Evolutionary conservation across 2,888 invertebrate species (phyloP), one percentile per base, ranked within the genome.

Genomic region (Leucoptera coffeella): DNA sequence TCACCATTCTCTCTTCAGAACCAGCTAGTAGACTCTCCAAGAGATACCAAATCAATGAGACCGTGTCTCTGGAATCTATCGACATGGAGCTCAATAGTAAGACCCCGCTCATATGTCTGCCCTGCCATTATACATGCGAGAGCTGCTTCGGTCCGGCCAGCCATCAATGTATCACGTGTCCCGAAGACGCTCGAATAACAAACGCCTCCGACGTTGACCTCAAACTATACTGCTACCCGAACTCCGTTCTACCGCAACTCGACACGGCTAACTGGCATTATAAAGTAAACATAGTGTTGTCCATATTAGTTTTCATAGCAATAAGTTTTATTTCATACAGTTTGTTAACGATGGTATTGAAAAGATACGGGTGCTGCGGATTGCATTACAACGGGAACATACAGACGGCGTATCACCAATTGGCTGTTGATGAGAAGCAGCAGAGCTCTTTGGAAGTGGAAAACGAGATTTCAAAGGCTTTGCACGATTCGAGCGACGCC

Each of bases 111-210:
- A 56, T 65, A 27, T 86, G 86, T 43, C 53, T 76, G 2, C 56
- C 65, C 15, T 87, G 87, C 46, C 85, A 87, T 55, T 85, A 86
- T 48, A 75, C 80, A n/a, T 87, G 87, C 47, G 71, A 73, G 30
- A 67, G 71, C 7, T 87, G 87, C 43, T 52, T 58, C 5, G 85
- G 85, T 7, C 78, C 84, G 5, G 73, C 75, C 37, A 78, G 81
- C 50, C 76, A 75, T 41, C 78, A 85, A 41, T 87, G 86, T 49
- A 52, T 65, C 22, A 57, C 74, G 4, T 87, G 86, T 50, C 75
- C 75, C 42, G 71, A 72, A 4, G 86, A 86, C 45, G 78, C 83
- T 4, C 52, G 58, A 34, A 51, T 80, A 25, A 59, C 58, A 35
- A 64, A 61, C 34, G 32, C 42, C 31, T 60, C 67, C 5, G 58